Conservation (phyloP, 2,888 invertebrate species). For the Apodemia zela region DNA sequence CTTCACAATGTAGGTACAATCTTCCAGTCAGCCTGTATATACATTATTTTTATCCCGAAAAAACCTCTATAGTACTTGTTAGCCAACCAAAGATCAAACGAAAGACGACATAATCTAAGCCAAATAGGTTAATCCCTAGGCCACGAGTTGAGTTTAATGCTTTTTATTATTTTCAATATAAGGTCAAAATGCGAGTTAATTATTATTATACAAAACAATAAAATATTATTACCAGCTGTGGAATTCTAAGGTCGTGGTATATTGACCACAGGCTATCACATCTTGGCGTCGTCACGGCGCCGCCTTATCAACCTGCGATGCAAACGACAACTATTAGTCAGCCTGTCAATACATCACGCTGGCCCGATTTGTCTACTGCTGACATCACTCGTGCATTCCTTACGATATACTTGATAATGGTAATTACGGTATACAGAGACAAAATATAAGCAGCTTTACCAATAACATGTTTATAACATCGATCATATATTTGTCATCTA, state of each 20-base stretch:
- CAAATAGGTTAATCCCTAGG: no score
- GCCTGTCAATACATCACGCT: conserved; percentile 24
- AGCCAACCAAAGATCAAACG: no score
- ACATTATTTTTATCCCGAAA: no score
- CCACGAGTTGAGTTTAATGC: no score
- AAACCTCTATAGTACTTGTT: no score
- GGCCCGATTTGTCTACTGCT: conserved; percentile 31
- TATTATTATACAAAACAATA: conserved; percentile 14
- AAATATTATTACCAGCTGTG: conserved; percentile 13
- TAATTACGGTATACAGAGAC: conserved; percentile 17
- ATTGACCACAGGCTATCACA: conserved; percentile 40
- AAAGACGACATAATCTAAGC: no score
- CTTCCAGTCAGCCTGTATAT: no score
- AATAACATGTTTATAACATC: not conserved
- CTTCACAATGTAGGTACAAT: no score
- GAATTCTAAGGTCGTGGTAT: conserved; percentile 16
- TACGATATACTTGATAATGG: conserved; percentile 19
- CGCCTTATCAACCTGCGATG: conserved; percentile 38
- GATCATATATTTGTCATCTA: not conserved
- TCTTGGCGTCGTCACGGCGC: conserved; percentile 38
- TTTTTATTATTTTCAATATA: no score
- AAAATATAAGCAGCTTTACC: conserved; percentile 28
- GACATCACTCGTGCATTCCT: conserved; percentile 25
- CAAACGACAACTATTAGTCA: conserved; percentile 26
- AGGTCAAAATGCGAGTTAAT: not conserved